Conservation (phyloP, 2,797 vertebrate species). For the Strix occidentalis region DNA sequence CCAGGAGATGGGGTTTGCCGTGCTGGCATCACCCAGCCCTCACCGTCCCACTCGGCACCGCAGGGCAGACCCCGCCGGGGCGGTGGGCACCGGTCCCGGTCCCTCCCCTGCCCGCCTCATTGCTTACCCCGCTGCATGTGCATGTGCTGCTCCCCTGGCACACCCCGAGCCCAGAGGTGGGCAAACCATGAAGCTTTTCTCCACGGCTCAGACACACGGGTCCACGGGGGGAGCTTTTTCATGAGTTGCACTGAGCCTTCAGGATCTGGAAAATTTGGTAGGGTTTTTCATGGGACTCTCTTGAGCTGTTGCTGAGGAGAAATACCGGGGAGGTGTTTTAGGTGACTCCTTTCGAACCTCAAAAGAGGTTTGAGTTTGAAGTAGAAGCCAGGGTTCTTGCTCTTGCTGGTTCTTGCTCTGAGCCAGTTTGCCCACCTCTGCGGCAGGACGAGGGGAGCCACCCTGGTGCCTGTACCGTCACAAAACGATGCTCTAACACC, state of each 20-base stretch:
- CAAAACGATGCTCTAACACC: background rate
- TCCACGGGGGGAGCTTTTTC: background rate
- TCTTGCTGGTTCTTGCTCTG: background rate
- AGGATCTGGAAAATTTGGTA: background rate
- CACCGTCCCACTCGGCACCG: rapidly evolving
- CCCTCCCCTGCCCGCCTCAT: background rate
- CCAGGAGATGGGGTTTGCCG: background rate
- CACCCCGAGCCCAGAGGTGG: conserved; percentile 46
- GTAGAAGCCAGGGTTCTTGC: background rate
- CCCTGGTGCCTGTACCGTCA: background rate
- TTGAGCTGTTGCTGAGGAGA: background rate
- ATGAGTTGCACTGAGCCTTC: background rate
- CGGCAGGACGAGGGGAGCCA: background rate
- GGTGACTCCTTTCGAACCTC: background rate
- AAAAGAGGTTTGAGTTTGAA: conserved; percentile 13
- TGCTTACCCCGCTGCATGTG: conserved; percentile 64
- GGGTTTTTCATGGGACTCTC: background rate
- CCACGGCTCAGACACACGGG: background rate
- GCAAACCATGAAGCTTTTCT: conserved; percentile 1
- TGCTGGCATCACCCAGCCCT: background rate
- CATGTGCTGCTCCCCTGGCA: conserved; percentile 22
- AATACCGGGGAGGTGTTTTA: background rate
- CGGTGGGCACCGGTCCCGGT: background rate
- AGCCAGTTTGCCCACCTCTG: conserved; percentile 58
- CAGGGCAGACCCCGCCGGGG: background rate